Base-by-base conservation (phyloP, 2,797 vertebrate species). In the Falco peregrinus region DNA sequence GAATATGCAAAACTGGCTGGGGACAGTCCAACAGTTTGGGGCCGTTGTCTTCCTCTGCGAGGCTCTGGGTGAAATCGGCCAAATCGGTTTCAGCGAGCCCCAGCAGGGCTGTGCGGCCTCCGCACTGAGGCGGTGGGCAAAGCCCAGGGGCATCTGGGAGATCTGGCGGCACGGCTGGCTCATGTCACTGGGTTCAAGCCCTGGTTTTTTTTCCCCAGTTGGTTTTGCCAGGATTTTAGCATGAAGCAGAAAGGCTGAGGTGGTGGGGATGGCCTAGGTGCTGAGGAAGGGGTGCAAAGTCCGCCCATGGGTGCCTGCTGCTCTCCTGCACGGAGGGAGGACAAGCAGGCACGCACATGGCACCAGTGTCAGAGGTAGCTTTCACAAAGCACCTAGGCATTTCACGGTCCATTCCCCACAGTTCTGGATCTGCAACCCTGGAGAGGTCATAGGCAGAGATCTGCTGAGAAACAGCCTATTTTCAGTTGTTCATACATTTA, bases 1-100 rank as follows among this genome's bases (percentile, higher is more conserved):
- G 41, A 93, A 89, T 81, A 78, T 78, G 82, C 79, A 93, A 94
- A 96, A 68, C 26, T 43, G 35, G 4, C 37, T 85, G 87, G 68
- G 57, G 45, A 68, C 13, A 14, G 21, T 80, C 84, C 84, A 93
- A 13, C 13, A 33, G 8, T 93, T 73, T 74, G 48, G 53, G n/a
- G 53, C 18, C 1, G 7, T 82, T 54, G 57, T 85, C 68, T 25
- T 79, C 35, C 43, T 80, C 70, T 61, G 21, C 2, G 2, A 60
- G 68, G 47, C 37, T 60, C 28, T 21, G 18, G 13, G 28, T 87
- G 60, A 64, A 90, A 71, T 25, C 80, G 18, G 54, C 12, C 77
- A 78, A 92, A 83, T 9, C 3, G 4, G 25, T n/a, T 84, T 89
- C 25, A 18, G 48, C 54, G 50, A 90, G 80, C 12, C 1, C 1